These are phyloP conservation scores for Lithodes maja DNA, from an alignment of 2,888 invertebrate genomes.

Conservation along the genomic window DNA sequence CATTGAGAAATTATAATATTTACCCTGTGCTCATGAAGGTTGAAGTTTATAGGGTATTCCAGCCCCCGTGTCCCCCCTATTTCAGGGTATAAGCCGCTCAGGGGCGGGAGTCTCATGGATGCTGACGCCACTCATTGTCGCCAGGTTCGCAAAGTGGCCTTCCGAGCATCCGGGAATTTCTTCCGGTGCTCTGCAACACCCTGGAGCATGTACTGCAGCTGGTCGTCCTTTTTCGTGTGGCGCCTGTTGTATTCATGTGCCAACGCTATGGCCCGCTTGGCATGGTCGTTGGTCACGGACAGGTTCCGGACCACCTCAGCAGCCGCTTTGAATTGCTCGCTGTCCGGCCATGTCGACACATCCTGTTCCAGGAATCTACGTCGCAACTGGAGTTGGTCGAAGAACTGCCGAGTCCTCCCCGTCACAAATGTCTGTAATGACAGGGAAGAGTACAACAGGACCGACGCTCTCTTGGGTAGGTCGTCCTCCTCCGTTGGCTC, in stretches of 20 bases:
- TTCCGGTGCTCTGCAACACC: background rate
- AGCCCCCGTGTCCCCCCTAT: background rate
- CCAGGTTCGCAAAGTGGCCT: background rate
- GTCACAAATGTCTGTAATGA: too few species aligned
- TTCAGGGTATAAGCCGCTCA: background rate
- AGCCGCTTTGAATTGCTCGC: background rate
- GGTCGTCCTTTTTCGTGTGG: too few species aligned
- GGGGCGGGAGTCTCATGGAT: background rate
- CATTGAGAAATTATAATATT: too few species aligned
- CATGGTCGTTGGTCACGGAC: background rate
- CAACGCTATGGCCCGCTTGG: background rate
- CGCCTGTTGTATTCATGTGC: too few species aligned
- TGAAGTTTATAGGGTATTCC: background rate
- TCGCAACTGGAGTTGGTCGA: background rate
- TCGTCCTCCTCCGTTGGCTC: too few species aligned
- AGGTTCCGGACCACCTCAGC: background rate
- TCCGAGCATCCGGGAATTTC: constrained; percentile 1
- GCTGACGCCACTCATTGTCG: constrained; percentile 8
- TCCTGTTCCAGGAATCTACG: constrained; percentile 1
- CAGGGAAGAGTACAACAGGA: too few species aligned
- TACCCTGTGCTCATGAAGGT: too few species aligned
- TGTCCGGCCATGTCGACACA: background rate
- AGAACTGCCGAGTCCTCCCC: background rate
- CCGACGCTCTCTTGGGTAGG: too few species aligned
- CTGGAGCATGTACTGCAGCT: too few species aligned